Evolutionary conservation across 1,140 invertebrate genomes (phyloP).

Genomic region (Temnothorax longispinosus): DNA sequence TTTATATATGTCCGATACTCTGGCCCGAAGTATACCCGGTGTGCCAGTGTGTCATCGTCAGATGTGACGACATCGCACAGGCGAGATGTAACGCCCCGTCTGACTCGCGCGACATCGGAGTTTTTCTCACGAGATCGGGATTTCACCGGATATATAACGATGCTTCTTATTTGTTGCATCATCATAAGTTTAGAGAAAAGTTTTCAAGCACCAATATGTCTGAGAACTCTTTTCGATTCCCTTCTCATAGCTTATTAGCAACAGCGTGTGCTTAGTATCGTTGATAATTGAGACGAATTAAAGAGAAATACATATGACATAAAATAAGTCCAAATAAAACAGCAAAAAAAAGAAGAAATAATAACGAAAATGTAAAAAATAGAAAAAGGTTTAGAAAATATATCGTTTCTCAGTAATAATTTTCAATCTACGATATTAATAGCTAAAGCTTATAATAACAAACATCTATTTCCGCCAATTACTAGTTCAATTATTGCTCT

Average conservation of each 20-base stretch:
- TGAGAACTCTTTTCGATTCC: background rate
- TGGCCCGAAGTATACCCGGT: constrained; percentile 22
- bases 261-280: background rate
- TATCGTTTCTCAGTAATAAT: background rate
- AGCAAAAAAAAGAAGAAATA: background rate
- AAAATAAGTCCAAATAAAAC: background rate
- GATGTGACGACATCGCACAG: constrained; percentile 32
- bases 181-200: background rate
- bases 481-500: constrained; percentile 1
- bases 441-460: background rate
- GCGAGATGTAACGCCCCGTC: constrained; percentile 1
- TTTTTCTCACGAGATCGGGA: constrained; percentile 11
- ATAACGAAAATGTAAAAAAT: background rate
- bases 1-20: constrained; percentile 72
- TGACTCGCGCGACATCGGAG: background rate
- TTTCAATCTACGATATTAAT: background rate
- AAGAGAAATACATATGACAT: background rate
- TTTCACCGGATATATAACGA: background rate
- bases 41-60: constrained; percentile 37
- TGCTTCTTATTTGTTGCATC: constrained; percentile 5
- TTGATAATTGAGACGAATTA: background rate
- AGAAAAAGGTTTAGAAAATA: background rate
- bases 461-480: background rate
- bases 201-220: background rate
- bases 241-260: background rate